Conservation (phyloP, 2,888 invertebrate genomes). For the Cephonodes hylas region DNA sequence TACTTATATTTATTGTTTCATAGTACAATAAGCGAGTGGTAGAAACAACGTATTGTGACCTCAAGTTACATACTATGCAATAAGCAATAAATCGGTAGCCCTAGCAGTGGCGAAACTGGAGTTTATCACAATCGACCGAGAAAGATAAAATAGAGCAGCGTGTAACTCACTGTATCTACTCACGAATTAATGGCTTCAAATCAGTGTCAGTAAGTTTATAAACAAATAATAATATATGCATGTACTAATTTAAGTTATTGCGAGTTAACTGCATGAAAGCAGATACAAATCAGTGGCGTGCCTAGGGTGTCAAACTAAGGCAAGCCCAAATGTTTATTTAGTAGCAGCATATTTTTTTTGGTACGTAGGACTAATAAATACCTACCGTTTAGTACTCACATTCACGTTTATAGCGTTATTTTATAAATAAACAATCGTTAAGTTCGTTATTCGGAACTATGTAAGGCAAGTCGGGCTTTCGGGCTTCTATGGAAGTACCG, state of each 20-base stretch:
- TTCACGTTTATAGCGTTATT: too few species aligned
- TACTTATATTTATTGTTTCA: neutral
- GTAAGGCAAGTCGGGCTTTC: too few species aligned
- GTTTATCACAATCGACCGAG: conserved; percentile 47
- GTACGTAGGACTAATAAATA: too few species aligned
- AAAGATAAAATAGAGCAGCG: conserved; percentile 42
- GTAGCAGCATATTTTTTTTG: too few species aligned
- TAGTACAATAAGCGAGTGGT: neutral
- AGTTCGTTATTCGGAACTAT: too few species aligned
- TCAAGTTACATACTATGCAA: neutral
- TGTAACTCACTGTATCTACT: conserved; percentile 15
- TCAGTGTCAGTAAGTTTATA: neutral
- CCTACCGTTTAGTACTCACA: too few species aligned
- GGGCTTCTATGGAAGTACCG: too few species aligned
- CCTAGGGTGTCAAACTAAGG: too few species aligned
- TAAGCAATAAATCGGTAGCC: conserved; percentile 6
- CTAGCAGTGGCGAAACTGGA: conserved; percentile 13
- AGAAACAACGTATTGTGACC: neutral
- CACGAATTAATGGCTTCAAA: neutral
- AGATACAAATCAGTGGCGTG: too few species aligned
- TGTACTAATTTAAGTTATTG: neutral
- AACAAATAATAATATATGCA: neutral
- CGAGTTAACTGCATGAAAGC: neutral
- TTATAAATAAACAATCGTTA: too few species aligned
- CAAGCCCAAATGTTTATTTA: too few species aligned